These are phyloP conservation scores for Trichosurus vulpecula DNA, from an alignment of 2,797 vertebrate species.

Conservation along the genomic window DNA sequence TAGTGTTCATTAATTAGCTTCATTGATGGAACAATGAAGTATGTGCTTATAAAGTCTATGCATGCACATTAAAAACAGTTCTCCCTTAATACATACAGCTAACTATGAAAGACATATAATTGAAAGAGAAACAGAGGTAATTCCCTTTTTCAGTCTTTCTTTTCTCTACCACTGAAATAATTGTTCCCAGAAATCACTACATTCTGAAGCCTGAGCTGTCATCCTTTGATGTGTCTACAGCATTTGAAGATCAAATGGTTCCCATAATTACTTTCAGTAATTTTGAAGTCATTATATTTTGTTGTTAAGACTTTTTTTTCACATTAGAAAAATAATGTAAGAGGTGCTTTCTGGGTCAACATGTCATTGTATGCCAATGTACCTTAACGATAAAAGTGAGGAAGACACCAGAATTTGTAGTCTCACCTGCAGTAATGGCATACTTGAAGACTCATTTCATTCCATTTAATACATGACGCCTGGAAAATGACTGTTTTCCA, in stretches of 20 bases:
- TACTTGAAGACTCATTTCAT: rapidly evolving
- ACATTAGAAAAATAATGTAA: conserved; percentile 46
- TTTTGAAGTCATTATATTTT: conserved; percentile 72
- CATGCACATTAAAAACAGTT: conserved; percentile 44
- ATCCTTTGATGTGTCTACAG: conserved; percentile 65
- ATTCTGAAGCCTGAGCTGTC: conserved; percentile 57
- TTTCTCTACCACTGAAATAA: conserved; percentile 70
- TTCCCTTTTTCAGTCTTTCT: conserved; percentile 44
- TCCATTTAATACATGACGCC: neutral
- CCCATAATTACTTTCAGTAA: conserved; percentile 69
- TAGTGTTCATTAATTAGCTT: conserved; percentile 10
- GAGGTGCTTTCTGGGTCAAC: conserved; percentile 33
- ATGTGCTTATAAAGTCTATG: conserved; percentile 7
- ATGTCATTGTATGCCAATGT: neutral
- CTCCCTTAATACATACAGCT: neutral
- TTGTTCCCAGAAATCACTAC: conserved; percentile 69
- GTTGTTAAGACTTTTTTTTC: conserved; percentile 58
- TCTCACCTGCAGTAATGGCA: conserved; percentile 6
- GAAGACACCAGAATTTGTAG: neutral
- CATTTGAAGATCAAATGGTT: conserved; percentile 69
- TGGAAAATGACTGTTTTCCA: conserved; percentile 16
- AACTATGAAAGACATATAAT: conserved; percentile 51
- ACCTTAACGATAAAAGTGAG: neutral
- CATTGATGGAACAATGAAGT: conserved; percentile 40
- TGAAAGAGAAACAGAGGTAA: conserved; percentile 67